A percentile compares a stretch with the other conserved stretches of the same genome.
These are phyloP conservation scores for Slavum lentiscoides DNA, from an alignment of 2,888 invertebrate genomes.

Conservation along the genomic window DNA sequence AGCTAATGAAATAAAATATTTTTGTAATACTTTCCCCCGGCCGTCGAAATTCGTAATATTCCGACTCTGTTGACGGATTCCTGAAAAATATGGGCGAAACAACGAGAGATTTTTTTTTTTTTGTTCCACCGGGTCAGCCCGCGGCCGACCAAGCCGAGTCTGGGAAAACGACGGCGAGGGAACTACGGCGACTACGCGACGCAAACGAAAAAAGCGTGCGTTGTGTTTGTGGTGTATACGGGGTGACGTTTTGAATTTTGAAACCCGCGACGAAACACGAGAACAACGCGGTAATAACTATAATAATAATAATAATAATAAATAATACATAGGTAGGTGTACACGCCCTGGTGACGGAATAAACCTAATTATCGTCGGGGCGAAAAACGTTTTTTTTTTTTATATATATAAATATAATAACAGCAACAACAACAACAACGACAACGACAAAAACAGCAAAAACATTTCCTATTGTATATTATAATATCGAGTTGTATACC, in stretches of 20 bases:
- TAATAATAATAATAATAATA: too few relatives aligned
- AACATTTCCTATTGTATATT: not conserved
- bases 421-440: not conserved
- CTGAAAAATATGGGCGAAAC: too few relatives aligned
- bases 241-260: constrained; percentile 44
- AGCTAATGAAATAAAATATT: too few relatives aligned
- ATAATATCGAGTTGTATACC: not conserved
- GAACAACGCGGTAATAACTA: not conserved
- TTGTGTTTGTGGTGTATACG: constrained; percentile 29
- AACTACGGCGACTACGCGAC: not conserved
- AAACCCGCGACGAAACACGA: constrained; percentile 42
- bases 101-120: too few relatives aligned
- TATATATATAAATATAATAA: too few relatives aligned
- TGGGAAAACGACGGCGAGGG: not conserved
- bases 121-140: too few relatives aligned
- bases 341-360: not conserved
- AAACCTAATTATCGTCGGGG: constrained; percentile 28
- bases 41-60: too few relatives aligned
- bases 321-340: not conserved
- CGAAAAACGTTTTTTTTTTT: not conserved
- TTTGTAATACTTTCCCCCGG: too few relatives aligned
- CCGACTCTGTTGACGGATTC: too few relatives aligned
- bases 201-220: not conserved
- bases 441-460: not conserved
- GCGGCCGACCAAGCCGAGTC: not conserved